Percentiles rank a stretch among this genome's conserved stretches.
Conservation (phyloP, 1,140 invertebrate species). For the Diprion similis region DNA sequence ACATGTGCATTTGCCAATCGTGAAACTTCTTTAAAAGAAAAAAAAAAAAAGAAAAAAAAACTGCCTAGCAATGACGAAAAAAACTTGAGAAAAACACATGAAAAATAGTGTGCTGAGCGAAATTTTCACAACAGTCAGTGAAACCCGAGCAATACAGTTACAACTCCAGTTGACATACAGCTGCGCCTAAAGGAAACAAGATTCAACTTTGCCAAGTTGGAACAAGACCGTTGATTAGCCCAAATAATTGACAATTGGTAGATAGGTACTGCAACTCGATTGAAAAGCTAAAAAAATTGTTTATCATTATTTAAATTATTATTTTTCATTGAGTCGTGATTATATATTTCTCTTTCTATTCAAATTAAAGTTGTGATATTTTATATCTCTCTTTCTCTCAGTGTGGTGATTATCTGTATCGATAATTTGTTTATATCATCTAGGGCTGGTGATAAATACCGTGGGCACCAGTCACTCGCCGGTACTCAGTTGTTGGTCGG, state of each 20-base stretch:
- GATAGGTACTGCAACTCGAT: slow-evolving; percentile 56
- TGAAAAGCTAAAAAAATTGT: slow-evolving; percentile 48
- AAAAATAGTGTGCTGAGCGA: slow-evolving; percentile 43
- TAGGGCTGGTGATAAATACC: slow-evolving; percentile 65
- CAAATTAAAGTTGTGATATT: slow-evolving; percentile 41
- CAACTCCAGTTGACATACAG: slow-evolving; percentile 58
- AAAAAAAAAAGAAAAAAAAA: slow-evolving; percentile 21
- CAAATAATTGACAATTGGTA: slow-evolving; percentile 55
- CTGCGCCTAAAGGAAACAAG: slow-evolving; percentile 60
- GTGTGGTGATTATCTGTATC: slow-evolving; percentile 48
- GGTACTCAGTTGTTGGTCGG: slow-evolving; percentile 58
- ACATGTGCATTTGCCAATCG: not conserved
- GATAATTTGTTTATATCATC: slow-evolving; percentile 48
- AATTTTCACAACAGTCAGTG: slow-evolving; percentile 42
- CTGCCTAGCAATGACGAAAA: not conserved
- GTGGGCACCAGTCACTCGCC: slow-evolving; percentile 62
- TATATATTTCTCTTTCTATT: slow-evolving; percentile 37
- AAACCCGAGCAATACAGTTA: slow-evolving; percentile 50
- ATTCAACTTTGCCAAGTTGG: slow-evolving; percentile 54
- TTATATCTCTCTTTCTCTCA: slow-evolving; percentile 30
- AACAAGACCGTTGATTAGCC: slow-evolving; percentile 57
- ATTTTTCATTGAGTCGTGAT: slow-evolving; percentile 38
- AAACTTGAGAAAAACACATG: slow-evolving; percentile 34
- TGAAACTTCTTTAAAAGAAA: not conserved
- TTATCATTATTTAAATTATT: slow-evolving; percentile 34